phyloP scores from a whole-genome alignment of 2,797 vertebrate species.

The Spinus pinus region DNA sequence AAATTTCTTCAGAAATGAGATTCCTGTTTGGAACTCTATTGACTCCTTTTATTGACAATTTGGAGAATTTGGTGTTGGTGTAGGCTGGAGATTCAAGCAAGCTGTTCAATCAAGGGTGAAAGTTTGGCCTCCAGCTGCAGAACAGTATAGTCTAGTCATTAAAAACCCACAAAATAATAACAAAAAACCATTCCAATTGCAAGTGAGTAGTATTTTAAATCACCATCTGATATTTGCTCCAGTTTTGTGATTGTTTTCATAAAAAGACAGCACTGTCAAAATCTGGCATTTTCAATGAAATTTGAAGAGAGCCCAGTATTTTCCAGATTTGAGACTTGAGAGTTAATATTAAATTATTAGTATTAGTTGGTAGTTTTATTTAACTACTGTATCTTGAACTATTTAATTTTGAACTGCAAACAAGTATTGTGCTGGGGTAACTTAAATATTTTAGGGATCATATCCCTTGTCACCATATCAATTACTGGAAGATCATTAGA shows the following conservation, averaged over 20 bases:
- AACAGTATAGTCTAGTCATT: background rate
- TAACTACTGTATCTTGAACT: background rate
- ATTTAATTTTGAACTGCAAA: background rate
- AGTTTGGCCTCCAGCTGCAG: background rate
- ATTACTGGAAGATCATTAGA: background rate
- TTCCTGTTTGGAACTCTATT: background rate
- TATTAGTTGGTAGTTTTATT: background rate
- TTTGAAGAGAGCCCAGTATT: background rate
- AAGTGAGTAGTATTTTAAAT: background rate
- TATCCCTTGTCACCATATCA: background rate
- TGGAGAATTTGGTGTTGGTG: background rate
- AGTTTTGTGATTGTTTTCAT: background rate
- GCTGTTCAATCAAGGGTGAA: background rate
- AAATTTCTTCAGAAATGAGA: background rate
- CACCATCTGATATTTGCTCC: background rate
- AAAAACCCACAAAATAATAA: rapidly evolving
- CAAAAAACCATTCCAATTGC: rapidly evolving
- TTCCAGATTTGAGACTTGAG: background rate
- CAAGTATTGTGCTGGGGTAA: background rate
- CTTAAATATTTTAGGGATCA: background rate
- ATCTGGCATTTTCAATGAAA: background rate
- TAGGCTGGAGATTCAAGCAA: background rate
- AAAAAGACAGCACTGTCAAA: background rate
- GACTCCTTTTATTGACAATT: background rate
- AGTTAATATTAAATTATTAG: background rate